These are phyloP conservation scores for Brienomyrus longianalis DNA, from an alignment of 2,113 vertebrate genomes.

Conservation along the genomic window DNA sequence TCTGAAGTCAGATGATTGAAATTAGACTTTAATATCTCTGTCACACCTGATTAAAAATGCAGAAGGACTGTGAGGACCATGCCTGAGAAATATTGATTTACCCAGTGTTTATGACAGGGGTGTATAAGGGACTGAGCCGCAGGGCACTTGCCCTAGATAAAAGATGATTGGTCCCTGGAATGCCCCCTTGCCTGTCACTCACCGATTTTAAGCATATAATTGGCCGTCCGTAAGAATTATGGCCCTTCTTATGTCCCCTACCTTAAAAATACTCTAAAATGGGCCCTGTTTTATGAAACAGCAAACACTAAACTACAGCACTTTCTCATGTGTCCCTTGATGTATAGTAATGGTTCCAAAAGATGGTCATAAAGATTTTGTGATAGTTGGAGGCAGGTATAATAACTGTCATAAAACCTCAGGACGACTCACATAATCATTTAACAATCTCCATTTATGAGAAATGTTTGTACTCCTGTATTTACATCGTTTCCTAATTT, in stretches of 20 bases:
- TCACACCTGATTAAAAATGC: background rate
- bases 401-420: background rate
- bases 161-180: background rate
- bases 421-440: background rate
- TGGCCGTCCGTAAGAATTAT: background rate
- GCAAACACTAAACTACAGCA: background rate
- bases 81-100: background rate
- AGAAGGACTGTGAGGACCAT: background rate
- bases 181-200: background rate
- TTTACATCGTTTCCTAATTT: background rate
- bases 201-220: background rate
- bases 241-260: background rate
- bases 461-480: background rate
- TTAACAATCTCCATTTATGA: background rate
- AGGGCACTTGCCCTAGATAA: background rate
- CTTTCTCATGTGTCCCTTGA: background rate
- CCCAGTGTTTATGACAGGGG: background rate
- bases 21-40: background rate
- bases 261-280: background rate
- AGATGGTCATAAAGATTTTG: background rate
- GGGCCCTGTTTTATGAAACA: background rate
- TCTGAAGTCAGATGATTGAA: background rate
- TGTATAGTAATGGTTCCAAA: background rate
- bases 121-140: background rate
- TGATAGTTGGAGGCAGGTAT: background rate